These are phyloP conservation scores for Astreopora myriophthalma DNA, from an alignment of 64 coral and sea anemone species.

Conservation along the genomic window DNA sequence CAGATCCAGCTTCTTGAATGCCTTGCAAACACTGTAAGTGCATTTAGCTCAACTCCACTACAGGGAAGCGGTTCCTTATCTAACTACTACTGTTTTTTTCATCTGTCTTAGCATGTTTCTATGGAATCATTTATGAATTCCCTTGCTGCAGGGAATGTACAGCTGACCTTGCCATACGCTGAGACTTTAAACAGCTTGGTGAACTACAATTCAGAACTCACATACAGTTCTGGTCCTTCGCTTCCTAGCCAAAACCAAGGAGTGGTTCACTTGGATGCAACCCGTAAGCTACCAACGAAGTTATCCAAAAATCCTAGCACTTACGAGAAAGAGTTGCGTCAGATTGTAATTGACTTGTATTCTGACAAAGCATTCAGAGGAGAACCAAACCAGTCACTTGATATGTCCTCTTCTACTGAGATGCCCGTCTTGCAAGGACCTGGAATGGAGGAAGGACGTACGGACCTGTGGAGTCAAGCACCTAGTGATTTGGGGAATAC, in stretches of 20 bases:
- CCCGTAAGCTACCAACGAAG: slow-evolving; percentile 26
- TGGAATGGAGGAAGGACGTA: not conserved
- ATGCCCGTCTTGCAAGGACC: not conserved
- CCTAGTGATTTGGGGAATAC: not conserved
- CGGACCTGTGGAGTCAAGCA: not conserved
- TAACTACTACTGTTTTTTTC: not conserved
- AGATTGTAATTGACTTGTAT: slow-evolving; percentile 45
- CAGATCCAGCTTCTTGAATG: too few species aligned
- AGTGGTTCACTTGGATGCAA: not conserved
- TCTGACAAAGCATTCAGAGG: not conserved
- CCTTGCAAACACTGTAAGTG: too few species aligned
- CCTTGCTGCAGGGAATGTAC: not conserved
- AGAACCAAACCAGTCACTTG: not conserved
- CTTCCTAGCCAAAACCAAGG: not conserved
- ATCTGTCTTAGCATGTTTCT: slow-evolving; percentile 34
- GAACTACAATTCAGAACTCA: slow-evolving; percentile 39
- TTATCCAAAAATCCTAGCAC: slow-evolving; percentile 45
- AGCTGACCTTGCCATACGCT: slow-evolving; percentile 1
- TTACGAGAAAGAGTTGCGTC: slow-evolving; percentile 51
- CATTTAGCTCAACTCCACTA: too few species aligned
- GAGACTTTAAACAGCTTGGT: slow-evolving; percentile 13
- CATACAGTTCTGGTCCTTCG: not conserved
- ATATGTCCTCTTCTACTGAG: not conserved
- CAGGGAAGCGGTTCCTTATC: not conserved
- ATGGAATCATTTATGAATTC: slow-evolving; percentile 59